Conservation (phyloP, 1,140 invertebrate genomes). For the Hylaeus anthracinus region DNA sequence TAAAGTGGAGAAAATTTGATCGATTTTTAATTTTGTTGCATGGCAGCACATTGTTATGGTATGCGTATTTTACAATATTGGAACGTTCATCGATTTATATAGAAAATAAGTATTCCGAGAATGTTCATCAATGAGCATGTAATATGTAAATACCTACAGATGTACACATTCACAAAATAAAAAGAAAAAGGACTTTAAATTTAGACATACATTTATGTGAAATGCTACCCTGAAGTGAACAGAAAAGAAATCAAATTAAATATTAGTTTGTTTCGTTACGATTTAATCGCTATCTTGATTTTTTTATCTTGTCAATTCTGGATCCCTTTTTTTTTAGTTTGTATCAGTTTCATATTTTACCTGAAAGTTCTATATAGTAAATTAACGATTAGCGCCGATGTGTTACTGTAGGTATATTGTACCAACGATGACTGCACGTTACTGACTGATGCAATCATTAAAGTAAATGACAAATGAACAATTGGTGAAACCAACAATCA, state of each 20-base stretch:
- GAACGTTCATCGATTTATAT: not conserved
- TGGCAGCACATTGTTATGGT: slow-evolving; percentile 10
- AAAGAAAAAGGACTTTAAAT: not conserved
- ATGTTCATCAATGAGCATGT: not conserved
- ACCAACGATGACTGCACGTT: not conserved
- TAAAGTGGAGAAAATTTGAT: not conserved
- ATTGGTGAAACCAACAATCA: not conserved
- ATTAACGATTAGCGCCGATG: not conserved
- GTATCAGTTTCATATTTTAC: not conserved
- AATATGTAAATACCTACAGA: not conserved
- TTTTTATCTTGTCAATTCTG: not conserved
- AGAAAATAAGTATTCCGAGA: slow-evolving; percentile 14
- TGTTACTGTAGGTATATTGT: not conserved
- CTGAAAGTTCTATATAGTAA: not conserved
- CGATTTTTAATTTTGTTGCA: not conserved
- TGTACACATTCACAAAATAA: too few relatives aligned
- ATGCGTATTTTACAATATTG: slow-evolving; percentile 20
- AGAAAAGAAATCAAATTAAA: not conserved
- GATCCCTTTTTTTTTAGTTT: not conserved
- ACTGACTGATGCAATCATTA: not conserved
- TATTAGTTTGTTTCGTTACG: not conserved
- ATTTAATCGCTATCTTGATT: not conserved
- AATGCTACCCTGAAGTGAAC: not conserved
- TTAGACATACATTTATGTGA: not conserved
- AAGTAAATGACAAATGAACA: not conserved